Conservation (phyloP, 30 jellyfish, hydroid and myxozoan genomes). For the Aurelia sp. region DNA sequence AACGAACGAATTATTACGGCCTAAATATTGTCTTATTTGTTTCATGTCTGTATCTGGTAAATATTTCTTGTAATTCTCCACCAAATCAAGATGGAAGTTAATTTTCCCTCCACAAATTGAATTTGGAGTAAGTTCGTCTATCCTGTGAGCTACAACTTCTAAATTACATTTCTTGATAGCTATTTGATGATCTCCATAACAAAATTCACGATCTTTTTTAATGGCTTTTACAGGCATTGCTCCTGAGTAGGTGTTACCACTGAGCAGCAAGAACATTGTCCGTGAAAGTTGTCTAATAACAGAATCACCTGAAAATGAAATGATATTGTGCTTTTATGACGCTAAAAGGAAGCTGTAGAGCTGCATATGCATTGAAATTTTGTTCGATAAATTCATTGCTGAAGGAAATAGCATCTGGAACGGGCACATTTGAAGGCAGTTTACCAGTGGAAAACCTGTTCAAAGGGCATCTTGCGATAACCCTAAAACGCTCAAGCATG, state of each 20-base stretch:
- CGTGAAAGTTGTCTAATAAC: conserved; percentile 89
- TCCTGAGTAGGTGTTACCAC: conserved; percentile 76
- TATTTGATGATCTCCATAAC: conserved; percentile 87
- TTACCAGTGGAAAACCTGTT: too few species aligned
- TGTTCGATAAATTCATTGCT: too few species aligned
- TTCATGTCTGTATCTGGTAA: conserved; percentile 58
- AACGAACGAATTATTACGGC: conserved; percentile 65
- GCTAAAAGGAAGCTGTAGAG: too few species aligned
- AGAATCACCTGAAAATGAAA: conserved; percentile 81
- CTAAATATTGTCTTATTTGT: conserved; percentile 47
- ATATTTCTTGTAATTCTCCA: conserved; percentile 80
- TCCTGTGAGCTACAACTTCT: conserved; percentile 71
- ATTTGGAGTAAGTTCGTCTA: conserved; percentile 57
- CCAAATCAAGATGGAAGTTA: conserved; percentile 62
- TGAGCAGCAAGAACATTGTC: conserved; percentile 66
- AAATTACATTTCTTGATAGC: conserved; percentile 80
- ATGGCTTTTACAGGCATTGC: conserved; percentile 71
- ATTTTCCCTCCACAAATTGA: conserved; percentile 78
- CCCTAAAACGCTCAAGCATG: too few species aligned
- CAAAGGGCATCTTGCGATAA: too few species aligned
- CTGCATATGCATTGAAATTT: too few species aligned
- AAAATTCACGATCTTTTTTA: conserved; percentile 50
- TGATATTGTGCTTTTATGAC: too few species aligned
- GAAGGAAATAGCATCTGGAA: too few species aligned
- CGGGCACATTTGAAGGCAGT: too few species aligned